Conservation (phyloP, 2,113 vertebrate species). For the Eleginops maclovinus region DNA sequence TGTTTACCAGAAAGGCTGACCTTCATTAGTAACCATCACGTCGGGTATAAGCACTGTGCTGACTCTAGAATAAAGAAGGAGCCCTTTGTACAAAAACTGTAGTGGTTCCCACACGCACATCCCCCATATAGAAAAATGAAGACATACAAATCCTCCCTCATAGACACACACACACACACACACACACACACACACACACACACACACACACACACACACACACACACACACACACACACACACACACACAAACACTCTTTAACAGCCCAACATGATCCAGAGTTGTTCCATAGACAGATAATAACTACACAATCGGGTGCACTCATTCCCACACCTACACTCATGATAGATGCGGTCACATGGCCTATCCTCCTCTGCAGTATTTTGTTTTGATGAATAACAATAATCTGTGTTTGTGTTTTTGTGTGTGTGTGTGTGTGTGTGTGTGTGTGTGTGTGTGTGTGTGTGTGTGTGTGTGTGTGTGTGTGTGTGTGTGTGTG, state of each 20-base stretch:
- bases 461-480: constrained; percentile 18
- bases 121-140: constrained; percentile 4
- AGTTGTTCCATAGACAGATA: constrained; percentile 9
- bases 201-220: background rate
- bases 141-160: background rate
- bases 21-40: constrained; percentile 35
- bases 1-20: constrained; percentile 25
- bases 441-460: constrained; percentile 13
- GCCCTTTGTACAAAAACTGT: constrained; percentile 37
- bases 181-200: background rate
- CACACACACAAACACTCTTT: background rate
- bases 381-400: constrained; percentile 47
- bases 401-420: constrained; percentile 12
- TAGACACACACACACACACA: background rate
- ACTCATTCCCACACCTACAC: constrained; percentile 13
- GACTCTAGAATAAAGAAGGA: constrained; percentile 34
- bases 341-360: constrained; percentile 9
- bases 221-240: too few relatives aligned
- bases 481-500: constrained; percentile 6
- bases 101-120: constrained; percentile 19
- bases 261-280: constrained; percentile 4
- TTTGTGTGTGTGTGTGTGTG: constrained; percentile 10
- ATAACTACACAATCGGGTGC: background rate
- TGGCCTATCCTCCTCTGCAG: constrained; percentile 27
- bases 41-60: constrained; percentile 29